Evolutionary conservation across 2,888 invertebrate species (phyloP).

Genomic region (Alsophila aescularia): DNA sequence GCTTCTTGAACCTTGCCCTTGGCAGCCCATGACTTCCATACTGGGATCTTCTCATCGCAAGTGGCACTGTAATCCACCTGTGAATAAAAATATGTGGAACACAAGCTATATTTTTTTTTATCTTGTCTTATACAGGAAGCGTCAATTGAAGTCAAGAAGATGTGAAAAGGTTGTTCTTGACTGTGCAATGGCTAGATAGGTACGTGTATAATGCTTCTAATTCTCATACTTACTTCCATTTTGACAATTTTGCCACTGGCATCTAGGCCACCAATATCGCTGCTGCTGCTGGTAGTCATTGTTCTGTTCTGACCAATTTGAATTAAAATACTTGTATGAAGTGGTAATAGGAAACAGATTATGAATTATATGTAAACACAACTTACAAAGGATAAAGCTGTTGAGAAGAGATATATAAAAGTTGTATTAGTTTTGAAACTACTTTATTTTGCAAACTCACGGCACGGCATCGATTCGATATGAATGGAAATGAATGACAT

Average conservation of each 20-base stretch:
- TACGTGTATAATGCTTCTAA: background rate
- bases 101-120: too few relatives aligned
- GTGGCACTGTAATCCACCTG: constrained; percentile 96
- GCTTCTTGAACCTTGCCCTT: constrained; percentile 97
- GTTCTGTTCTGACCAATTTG: constrained; percentile 43
- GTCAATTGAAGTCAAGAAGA: too few relatives aligned
- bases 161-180: background rate
- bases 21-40: constrained; percentile 94
- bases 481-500: too few relatives aligned
- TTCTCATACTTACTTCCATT: constrained; percentile 81
- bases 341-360: background rate
- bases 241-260: constrained; percentile 81
- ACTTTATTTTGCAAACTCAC: constrained; percentile 46
- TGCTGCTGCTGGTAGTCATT: constrained; percentile 76
- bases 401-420: background rate
- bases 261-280: constrained; percentile 72
- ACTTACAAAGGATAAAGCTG: background rate
- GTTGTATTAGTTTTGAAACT: background rate
- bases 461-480: constrained; percentile 12
- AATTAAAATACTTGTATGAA: constrained; percentile 11
- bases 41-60: constrained; percentile 97
- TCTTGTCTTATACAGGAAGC: too few relatives aligned
- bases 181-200: background rate
- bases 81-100: constrained; percentile 8
- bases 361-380: background rate